Conservation (phyloP, 2,797 vertebrate species). For the Graptemys geographica region DNA sequence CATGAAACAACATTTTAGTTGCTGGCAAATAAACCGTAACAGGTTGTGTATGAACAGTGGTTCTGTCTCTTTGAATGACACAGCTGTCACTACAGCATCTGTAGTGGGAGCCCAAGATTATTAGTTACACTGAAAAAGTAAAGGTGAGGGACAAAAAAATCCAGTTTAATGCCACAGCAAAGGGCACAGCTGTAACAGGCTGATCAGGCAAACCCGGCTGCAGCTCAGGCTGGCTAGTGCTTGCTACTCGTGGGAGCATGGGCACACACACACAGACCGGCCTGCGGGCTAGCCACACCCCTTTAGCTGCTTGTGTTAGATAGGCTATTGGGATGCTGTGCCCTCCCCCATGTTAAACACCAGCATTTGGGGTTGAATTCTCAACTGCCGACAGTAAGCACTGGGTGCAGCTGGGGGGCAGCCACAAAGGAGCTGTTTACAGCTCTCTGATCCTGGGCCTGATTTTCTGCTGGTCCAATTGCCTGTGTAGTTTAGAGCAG, state of each 20-base stretch:
- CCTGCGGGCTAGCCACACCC: background rate
- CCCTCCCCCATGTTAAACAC: background rate
- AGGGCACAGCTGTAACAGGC: background rate
- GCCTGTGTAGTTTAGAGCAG: background rate
- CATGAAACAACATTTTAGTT: conserved; percentile 26
- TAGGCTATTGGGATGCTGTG: background rate
- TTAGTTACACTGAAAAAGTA: background rate
- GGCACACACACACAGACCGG: rapidly evolving
- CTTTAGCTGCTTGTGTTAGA: background rate
- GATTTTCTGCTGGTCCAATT: background rate
- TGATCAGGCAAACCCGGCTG: background rate
- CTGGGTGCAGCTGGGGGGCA: background rate
- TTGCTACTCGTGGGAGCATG: background rate
- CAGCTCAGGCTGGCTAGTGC: background rate
- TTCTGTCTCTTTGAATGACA: conserved; percentile 8
- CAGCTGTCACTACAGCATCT: conserved; percentile 3
- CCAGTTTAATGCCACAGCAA: background rate
- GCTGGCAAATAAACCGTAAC: conserved; percentile 33
- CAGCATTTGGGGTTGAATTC: background rate
- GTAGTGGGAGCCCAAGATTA: background rate
- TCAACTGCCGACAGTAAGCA: background rate
- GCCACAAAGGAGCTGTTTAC: background rate
- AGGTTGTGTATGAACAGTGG: conserved; percentile 19
- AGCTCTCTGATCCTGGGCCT: background rate
- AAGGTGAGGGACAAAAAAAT: background rate